Base-by-base conservation (phyloP, 1,140 invertebrate genomes). In the Carcinoscorpius rotundicauda region DNA sequence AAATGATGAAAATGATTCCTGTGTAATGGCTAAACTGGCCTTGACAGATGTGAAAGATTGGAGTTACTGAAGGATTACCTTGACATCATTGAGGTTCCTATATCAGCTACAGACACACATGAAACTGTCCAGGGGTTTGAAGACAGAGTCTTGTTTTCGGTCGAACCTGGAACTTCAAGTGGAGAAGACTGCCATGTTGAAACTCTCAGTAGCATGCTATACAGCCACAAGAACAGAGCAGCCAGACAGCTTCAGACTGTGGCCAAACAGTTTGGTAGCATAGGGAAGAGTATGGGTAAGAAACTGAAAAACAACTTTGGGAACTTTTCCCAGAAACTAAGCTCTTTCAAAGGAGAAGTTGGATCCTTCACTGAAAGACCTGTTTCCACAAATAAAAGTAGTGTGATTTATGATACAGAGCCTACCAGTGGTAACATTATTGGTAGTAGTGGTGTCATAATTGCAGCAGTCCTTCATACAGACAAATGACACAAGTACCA, bases 201-300 rank as follows among this genome's bases (percentile, higher is more conserved):
- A 29, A 29, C 29, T 29, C 29, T 29, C 2, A 2, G 29, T 29
- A 29, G 29, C 29, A 29, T 29, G 29, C 29, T 29, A 29, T 53
- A 64, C 62, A 59, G 65, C 52, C 62, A 75, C 64, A 79, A 78
- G 72, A 81, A 75, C 65, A 85, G 84, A 73, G 82, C 83, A 51
- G 80, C 82, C 0, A 87, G 86, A 69, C 86, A 87, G 71, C 73
- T 87, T 65, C 83, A 86, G 58, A 85, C 81, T 6, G 85, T 89
- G 2, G 85, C 85, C 0, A 88, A 87, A 68, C 77, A 80, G 64
- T 81, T 82, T 73, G 86, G 81, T 4, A 89, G 86, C 68, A 85
- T 91, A 62, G 87, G 89, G 0, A 85, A 85, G 74, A 87, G 85
- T 4, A 86, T 91, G 78, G 85, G 86, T 65, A 87, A 86, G 71